Evolutionary conservation across 2,888 invertebrate genomes (phyloP).

Genomic region (Carterocephalus palaemon): DNA sequence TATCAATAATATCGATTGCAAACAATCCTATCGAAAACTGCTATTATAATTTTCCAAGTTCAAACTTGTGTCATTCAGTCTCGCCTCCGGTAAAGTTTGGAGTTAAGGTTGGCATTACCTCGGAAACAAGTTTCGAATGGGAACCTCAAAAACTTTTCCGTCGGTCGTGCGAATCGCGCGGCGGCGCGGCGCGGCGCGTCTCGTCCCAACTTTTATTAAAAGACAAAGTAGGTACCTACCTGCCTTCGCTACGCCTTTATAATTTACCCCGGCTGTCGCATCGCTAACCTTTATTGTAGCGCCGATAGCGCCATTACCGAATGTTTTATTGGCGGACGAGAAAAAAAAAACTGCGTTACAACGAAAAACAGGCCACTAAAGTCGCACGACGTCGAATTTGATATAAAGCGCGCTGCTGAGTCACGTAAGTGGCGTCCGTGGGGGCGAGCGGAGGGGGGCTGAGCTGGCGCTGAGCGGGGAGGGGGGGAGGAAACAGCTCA

Average conservation of each 20-base stretch:
- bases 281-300: slow-evolving; percentile 53
- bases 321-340: slow-evolving; percentile 54
- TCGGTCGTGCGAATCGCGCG: slow-evolving; percentile 39
- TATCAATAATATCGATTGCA: too few relatives aligned
- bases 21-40: too few relatives aligned
- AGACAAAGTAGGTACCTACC: slow-evolving; percentile 37
- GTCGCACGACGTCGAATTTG: slow-evolving; percentile 66
- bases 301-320: slow-evolving; percentile 54
- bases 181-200: slow-evolving; percentile 37
- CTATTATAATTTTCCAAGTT: too few relatives aligned
- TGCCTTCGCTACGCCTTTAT: slow-evolving; percentile 22
- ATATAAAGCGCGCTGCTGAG: slow-evolving; percentile 67
- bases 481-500: slow-evolving; percentile 53
- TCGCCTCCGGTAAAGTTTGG: slow-evolving; percentile 29
- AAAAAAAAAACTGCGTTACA: slow-evolving; percentile 48
- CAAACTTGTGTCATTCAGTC: not conserved
- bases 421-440: slow-evolving; percentile 60
- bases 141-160: slow-evolving; percentile 6
- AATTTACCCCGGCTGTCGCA: slow-evolving; percentile 36
- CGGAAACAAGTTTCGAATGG: slow-evolving; percentile 6
- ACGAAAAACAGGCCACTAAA: slow-evolving; percentile 65
- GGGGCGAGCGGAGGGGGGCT: slow-evolving; percentile 31
- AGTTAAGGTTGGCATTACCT: slow-evolving; percentile 33
- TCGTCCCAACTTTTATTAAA: slow-evolving; percentile 46
- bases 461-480: slow-evolving; percentile 30